A percentile compares a stretch with the other conserved stretches of the same genome.
Evolutionary conservation across 1,140 invertebrate species (phyloP).

Genomic region (Diprion similis): DNA sequence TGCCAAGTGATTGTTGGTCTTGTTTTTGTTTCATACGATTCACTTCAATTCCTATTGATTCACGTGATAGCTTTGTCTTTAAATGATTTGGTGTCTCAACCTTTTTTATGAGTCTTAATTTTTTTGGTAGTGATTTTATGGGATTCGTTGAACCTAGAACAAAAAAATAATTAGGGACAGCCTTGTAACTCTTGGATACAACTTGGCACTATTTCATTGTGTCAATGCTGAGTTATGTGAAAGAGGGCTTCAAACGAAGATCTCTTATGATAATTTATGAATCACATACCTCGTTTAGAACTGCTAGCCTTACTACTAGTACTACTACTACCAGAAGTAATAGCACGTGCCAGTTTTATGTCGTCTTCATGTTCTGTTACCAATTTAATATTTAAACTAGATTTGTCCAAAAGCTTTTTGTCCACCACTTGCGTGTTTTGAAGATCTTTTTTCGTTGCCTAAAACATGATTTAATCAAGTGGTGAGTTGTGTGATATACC

Average conservation of each 20-base stretch:
- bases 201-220: no score
- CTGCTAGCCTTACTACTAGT: not conserved
- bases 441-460: slow-evolving; percentile 79
- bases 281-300: not conserved
- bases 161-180: not conserved
- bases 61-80: slow-evolving; percentile 22
- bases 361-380: slow-evolving; percentile 83
- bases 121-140: not conserved
- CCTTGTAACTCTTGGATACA: no score
- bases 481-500: slow-evolving; percentile 18
- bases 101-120: not conserved
- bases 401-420: slow-evolving; percentile 76
- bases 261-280: slow-evolving; percentile 13
- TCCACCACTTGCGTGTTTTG: slow-evolving; percentile 74
- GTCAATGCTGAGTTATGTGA: no score
- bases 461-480: slow-evolving; percentile 43
- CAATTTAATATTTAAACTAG: slow-evolving; percentile 79
- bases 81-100: not conserved
- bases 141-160: not conserved
- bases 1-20: slow-evolving; percentile 11
- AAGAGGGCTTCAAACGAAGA: no score
- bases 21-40: slow-evolving; percentile 19
- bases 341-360: slow-evolving; percentile 76
- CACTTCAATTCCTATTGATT: not conserved
- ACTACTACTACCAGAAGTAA: slow-evolving; percentile 49